Conservation (phyloP, 2,113 vertebrate genomes). For the Spilogale gracilis region DNA sequence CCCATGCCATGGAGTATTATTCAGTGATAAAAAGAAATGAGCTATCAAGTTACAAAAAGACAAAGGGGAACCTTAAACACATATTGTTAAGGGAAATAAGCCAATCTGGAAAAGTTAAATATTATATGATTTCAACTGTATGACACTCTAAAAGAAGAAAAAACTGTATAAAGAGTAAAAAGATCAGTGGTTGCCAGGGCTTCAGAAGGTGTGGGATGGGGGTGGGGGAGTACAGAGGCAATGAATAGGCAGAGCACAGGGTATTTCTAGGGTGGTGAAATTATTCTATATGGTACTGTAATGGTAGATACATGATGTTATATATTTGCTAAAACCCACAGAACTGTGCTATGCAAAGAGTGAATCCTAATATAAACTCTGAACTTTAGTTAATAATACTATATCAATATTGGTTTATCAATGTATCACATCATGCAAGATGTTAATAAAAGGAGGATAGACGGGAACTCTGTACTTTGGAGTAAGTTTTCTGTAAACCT, state of each 20-base stretch:
- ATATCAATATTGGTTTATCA: not conserved
- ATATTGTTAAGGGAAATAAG: constrained; percentile 19
- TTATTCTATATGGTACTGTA: not conserved
- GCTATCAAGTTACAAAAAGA: constrained; percentile 7
- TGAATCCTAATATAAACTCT: not conserved
- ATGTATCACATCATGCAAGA: not conserved
- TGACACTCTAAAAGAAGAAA: not conserved
- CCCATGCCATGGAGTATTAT: not conserved
- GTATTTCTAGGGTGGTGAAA: not conserved
- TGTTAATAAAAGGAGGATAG: not conserved
- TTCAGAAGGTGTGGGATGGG: not conserved
- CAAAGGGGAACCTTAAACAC: not conserved
- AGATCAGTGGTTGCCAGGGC: not conserved
- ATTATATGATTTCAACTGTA: not conserved
- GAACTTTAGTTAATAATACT: not conserved
- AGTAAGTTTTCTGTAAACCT: constrained; percentile 42
- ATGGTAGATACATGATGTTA: not conserved
- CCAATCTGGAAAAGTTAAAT: not conserved
- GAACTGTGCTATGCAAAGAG: not conserved
- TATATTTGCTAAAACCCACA: not conserved
- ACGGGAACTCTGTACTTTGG: not conserved
- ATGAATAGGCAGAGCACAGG: not conserved
- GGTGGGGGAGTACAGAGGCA: fast-evolving
- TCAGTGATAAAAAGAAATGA: not conserved
- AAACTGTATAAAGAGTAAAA: not conserved